A percentile compares a stretch with the other conserved stretches of the same genome.
These are phyloP conservation scores for Drosophila koepferae DNA, from an alignment of 2,888 invertebrate genomes.

Conservation along the genomic window DNA sequence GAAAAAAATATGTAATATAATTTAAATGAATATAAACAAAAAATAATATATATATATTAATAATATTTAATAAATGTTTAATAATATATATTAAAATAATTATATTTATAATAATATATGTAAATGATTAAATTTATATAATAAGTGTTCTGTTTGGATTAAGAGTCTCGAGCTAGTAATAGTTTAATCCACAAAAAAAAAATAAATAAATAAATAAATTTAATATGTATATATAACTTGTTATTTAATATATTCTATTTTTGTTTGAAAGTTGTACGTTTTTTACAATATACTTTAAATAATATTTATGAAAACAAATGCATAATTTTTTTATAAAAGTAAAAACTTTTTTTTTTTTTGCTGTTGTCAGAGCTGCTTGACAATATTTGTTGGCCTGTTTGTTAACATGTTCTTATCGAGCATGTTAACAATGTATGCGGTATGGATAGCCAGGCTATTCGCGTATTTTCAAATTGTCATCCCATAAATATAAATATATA, in stretches of 20 bases:
- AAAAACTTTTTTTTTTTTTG: not conserved
- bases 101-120: no score
- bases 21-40: not conserved
- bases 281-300: no score
- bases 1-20: not conserved
- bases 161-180: no score
- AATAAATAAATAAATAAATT: no score
- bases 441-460: conserved; percentile 37
- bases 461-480: conserved; percentile 41
- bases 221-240: no score
- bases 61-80: no score
- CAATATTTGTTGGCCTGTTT: conserved; percentile 3
- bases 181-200: no score
- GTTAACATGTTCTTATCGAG: conserved; percentile 35
- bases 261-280: not conserved
- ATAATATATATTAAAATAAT: not conserved
- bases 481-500: conserved; percentile 8
- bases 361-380: not conserved
- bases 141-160: no score
- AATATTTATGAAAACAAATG: not conserved
- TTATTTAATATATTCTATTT: not conserved
- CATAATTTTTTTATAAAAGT: no score
- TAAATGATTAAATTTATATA: not conserved
- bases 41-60: not conserved
- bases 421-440: conserved; percentile 65